These are phyloP conservation scores for Anguilla megastoma DNA, from an alignment of 2,797 vertebrate species.

Conservation along the genomic window DNA sequence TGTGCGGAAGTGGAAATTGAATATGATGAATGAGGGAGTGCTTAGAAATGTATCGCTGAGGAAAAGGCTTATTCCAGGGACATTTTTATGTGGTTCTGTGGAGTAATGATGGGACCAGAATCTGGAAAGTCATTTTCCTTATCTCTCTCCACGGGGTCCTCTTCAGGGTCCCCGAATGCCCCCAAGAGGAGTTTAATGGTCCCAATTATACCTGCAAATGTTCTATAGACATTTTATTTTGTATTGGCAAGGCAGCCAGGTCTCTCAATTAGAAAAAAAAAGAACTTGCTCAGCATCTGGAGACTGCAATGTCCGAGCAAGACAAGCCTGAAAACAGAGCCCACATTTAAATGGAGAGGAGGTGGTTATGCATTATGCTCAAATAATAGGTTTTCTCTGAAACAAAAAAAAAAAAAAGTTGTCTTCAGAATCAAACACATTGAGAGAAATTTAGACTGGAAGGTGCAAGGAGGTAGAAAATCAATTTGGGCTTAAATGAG, in stretches of 20 bases:
- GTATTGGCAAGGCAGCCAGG: slow-evolving; percentile 2
- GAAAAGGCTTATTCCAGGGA: neutral
- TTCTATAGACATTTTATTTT: neutral
- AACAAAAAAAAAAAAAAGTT: slow-evolving; percentile 45
- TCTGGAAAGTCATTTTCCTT: slow-evolving; percentile 25
- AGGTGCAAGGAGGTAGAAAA: slow-evolving; percentile 49
- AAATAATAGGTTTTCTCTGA: slow-evolving; percentile 42
- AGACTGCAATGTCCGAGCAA: neutral
- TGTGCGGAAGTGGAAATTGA: neutral
- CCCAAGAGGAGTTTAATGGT: neutral
- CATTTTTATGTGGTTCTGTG: neutral
- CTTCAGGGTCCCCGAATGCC: neutral
- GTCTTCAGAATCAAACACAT: neutral
- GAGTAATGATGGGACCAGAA: neutral
- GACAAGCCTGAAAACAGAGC: neutral
- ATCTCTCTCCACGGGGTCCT: neutral
- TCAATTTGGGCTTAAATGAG: slow-evolving; percentile 41
- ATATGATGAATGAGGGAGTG: slow-evolving; percentile 21
- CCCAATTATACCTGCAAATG: neutral
- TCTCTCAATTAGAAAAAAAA: slow-evolving; percentile 16
- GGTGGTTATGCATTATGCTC: neutral
- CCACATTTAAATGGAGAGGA: slow-evolving; percentile 22
- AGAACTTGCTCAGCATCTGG: slow-evolving; percentile 35
- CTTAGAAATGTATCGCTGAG: slow-evolving; percentile 9
- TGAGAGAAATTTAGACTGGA: slow-evolving; percentile 47